phyloP scores from a whole-genome alignment of 2,888 invertebrate genomes.

The Stenodera caucasica region DNA sequence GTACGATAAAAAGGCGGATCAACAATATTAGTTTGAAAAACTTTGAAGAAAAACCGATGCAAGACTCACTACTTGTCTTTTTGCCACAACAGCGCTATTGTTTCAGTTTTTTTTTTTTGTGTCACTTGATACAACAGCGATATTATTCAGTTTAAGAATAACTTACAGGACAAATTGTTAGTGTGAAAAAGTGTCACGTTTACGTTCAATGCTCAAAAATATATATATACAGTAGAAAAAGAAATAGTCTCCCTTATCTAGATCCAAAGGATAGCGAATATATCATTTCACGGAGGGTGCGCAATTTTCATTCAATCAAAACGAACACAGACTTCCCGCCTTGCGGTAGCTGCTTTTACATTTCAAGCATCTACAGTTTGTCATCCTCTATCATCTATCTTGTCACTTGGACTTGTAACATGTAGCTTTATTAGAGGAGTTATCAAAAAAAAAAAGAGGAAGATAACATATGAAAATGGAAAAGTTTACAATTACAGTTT shows the following conservation, averaged over 20 bases:
- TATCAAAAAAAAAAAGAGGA: background rate
- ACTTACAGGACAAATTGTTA: conserved; percentile 44
- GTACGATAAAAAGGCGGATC: conserved; percentile 1
- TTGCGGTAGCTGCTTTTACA: conserved; percentile 37
- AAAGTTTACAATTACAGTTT: no score
- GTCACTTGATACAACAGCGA: no score
- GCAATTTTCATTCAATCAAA: conserved; percentile 53
- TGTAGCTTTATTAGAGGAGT: conserved; percentile 9
- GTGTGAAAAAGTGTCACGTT: conserved; percentile 48
- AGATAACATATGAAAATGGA: no score
- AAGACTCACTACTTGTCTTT: no score
- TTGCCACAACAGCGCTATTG: conserved; percentile 21
- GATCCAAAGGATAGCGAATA: conserved; percentile 48
- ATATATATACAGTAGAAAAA: background rate
- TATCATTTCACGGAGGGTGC: conserved; percentile 53
- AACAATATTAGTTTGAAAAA: conserved; percentile 12
- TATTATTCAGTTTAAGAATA: conserved; percentile 11
- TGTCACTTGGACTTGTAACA: conserved; percentile 19
- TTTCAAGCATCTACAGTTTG: conserved; percentile 31
- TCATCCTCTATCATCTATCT: conserved; percentile 42
- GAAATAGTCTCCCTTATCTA: conserved; percentile 42
- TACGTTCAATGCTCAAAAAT: conserved; percentile 30
- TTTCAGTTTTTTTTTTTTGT: conserved; percentile 32
- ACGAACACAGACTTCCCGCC: conserved; percentile 43
- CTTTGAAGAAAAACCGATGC: no score